These are phyloP conservation scores for Vultur gryphus DNA, from an alignment of 2,797 vertebrate genomes.

Conservation along the genomic window DNA sequence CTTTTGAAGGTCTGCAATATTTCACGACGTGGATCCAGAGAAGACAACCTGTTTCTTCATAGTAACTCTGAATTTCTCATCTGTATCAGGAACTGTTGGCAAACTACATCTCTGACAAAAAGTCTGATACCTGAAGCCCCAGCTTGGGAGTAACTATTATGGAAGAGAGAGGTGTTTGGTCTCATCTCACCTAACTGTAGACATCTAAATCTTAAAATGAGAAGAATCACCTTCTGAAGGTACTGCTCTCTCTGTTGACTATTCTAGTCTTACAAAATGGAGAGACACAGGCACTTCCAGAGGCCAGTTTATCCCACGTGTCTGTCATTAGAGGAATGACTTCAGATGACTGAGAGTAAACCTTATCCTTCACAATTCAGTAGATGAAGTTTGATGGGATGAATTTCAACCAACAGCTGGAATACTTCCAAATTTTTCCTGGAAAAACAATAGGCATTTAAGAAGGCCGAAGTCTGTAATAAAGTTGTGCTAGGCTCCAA, in stretches of 20 bases:
- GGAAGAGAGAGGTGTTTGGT: neutral
- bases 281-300: neutral
- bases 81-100: neutral
- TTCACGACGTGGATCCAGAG: neutral
- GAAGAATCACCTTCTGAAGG: neutral
- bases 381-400: neutral
- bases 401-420: neutral
- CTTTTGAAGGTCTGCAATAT: neutral
- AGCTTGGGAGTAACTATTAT: neutral
- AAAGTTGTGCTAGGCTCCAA: neutral
- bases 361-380: neutral
- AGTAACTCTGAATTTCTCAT: neutral
- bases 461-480: neutral
- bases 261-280: neutral
- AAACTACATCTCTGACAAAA: neutral
- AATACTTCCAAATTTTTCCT: neutral
- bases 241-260: neutral
- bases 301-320: fast-evolving
- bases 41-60: neutral
- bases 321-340: neutral
- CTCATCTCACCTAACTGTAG: neutral
- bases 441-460: neutral
- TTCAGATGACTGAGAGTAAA: neutral
- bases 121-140: neutral
- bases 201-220: neutral